Base-by-base conservation (phyloP, 1,140 invertebrate species). In the Drosophila nigromelanica region DNA sequence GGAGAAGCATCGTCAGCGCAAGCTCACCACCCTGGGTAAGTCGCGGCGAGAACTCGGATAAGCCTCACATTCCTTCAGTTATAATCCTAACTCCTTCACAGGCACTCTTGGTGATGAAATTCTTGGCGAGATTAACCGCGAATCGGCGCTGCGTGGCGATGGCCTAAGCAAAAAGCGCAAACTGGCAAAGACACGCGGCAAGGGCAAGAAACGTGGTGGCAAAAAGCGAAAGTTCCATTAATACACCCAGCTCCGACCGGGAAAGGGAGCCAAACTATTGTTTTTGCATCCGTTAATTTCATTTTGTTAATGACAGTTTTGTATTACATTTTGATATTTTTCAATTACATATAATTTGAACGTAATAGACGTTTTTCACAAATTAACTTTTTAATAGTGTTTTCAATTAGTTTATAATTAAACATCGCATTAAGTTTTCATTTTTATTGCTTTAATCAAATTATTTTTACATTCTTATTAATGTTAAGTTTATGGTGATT, bases 1-100 rank as follows among this genome's bases (percentile, higher is more conserved):
- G 81, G 97, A 99, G 67, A 97, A 96, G 90, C 96, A 97, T 90
- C 94, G 94, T 76, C 94, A 94, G 78, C 95, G 95, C 78, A 94
- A 96, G 85, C 92, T 97, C 64, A 95, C 96, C 15, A 97, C 96
- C 14, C 92, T 97, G 58, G 95, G 96, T 67, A 91, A 92, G 73
- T 69, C 4, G 1, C 40, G 33, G 4, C 2, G 0, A 12, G 4
- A 50, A 0, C 10, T 21, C 5, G 2, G 0, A 35, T 15, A 7
- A 27, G n/a, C 1, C 15, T 1, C 0, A n/a, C 18, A 37, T 33
- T 3, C 15, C 27, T 42, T n/a, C 3, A 33, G 5, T 1, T 33
- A 18, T 21, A 11, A 18, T 11, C n/a, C n/a, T 24, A 2, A 45
- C 10, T 1, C 8, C 10, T 55, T 10, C 1, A 6, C 56, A 92